Conservation (phyloP, 2,797 vertebrate species). For the Tinamus major region DNA sequence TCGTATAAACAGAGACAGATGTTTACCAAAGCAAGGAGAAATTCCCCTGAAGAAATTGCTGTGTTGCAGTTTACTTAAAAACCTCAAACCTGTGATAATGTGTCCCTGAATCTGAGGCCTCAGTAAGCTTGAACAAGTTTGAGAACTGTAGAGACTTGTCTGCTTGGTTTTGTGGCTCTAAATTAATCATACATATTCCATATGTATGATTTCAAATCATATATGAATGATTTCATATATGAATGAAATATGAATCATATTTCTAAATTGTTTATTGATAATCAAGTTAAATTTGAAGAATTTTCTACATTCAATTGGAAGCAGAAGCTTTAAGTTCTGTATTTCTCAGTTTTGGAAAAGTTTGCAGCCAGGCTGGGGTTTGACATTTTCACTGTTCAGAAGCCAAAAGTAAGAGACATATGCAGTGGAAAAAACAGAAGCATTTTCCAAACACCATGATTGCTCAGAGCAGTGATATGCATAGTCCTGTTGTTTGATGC, state of each 20-base stretch:
- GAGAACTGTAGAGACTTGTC: not conserved
- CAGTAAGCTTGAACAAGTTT: not conserved
- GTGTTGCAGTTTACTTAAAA: not conserved
- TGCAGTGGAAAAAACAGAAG: not conserved
- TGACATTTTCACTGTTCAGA: not conserved
- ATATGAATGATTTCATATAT: too few relatives aligned
- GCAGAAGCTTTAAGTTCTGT: not conserved
- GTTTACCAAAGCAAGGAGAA: not conserved
- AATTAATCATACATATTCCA: not conserved
- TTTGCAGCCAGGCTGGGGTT: not conserved
- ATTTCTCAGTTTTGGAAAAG: not conserved
- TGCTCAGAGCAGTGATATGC: not conserved
- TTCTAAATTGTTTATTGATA: not conserved
- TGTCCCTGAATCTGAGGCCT: not conserved
- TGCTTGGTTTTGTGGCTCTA: not conserved
- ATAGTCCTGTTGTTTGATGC: not conserved
- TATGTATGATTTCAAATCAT: too few relatives aligned
- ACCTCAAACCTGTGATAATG: not conserved
- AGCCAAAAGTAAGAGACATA: not conserved
- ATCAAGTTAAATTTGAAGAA: not conserved
- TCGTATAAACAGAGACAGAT: not conserved
- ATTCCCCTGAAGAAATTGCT: not conserved
- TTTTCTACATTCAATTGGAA: not conserved
- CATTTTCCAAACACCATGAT: fast-evolving
- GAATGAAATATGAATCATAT: not conserved